Evolutionary conservation across 2,113 vertebrate genomes (phyloP), one percentile per base, ranked within the genome.

Genomic region (Atherinomorus stipes): DNA sequence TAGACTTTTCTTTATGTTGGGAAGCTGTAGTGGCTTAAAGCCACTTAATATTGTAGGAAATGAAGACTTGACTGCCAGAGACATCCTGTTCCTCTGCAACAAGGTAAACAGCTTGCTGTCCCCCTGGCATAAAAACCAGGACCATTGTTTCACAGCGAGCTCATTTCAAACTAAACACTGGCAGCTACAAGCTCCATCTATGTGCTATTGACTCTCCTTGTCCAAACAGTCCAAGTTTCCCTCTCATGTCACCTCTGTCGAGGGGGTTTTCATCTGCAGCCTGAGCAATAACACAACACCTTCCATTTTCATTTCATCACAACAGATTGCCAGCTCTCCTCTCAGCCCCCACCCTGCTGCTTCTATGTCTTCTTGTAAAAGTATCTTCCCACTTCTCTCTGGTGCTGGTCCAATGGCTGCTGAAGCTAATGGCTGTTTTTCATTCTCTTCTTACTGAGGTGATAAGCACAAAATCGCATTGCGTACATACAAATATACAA

Each of bases 71-170:
- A 77, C 62, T 67, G 81, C 71, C 64, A 81, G 76, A 61, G 78
- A 67, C 70, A 81, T 83, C 75, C 70, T 73, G 77, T 82, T 88
- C 73, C 60, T 79, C 15, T 52, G 73, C 64, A 76, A 79, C 66
- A 86, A 80, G 54, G 76, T 84, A 86, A 88, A 89, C 77, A 81
- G 73, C 75, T 74, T 75, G 78, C 78, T 75, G 63, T 74, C 76
- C 78, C 80, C n/a, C 67, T 64, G 86, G 86, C 85, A 81, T 58
- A 56, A 23, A 75, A 74, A 76, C 37, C 56, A 67, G 63, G 65
- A 72, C 47, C 47, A 68, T 26, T 81, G 76, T 71, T 86, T 83
- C 77, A 63, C 18, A 60, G 56, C 23, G 73, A 83, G 54, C 67
- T 59, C 54, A 65, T 87, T 88, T 84, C 69, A 75, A 74, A 68